phyloP scores from a whole-genome alignment of 92 coral and sea anemone genomes.

The Phymanthus crucifer region DNA sequence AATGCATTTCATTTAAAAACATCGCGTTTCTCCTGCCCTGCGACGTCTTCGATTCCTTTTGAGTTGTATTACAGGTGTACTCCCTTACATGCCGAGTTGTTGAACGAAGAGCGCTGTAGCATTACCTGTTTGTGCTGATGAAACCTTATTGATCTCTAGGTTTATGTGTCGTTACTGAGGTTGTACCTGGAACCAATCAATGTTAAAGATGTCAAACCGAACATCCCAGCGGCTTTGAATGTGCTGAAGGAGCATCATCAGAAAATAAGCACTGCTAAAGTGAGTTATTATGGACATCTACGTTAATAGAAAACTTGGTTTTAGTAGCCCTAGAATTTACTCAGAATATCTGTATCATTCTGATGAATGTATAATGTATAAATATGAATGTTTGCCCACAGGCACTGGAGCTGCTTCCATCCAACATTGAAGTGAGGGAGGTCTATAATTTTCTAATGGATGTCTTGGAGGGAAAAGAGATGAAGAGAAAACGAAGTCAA shows the following conservation, averaged over 20 bases:
- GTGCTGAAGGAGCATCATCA: conserved; percentile 87
- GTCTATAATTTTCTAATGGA: conserved; percentile 79
- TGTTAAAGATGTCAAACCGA: conserved; percentile 69
- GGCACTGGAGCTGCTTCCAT: conserved; percentile 94
- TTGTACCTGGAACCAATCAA: conserved; percentile 84
- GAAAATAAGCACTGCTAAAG: conserved; percentile 96
- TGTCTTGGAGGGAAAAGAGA: conserved; percentile 84
- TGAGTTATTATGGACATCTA: conserved; percentile 4
- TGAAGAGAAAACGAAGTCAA: conserved; percentile 78
- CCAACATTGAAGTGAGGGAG: conserved; percentile 80
- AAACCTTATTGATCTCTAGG: conserved; percentile 53
- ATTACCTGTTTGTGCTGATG: not conserved
- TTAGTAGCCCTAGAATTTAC: too few relatives aligned
- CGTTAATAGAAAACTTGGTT: too few relatives aligned
- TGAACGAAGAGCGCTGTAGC: too few relatives aligned
- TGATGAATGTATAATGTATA: not conserved
- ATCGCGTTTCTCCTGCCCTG: too few relatives aligned
- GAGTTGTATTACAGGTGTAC: too few relatives aligned
- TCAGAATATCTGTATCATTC: not conserved
- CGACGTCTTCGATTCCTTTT: too few relatives aligned
- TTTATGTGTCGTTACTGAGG: conserved; percentile 86
- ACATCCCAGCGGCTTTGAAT: conserved; percentile 77
- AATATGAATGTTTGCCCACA: conserved; percentile 16
- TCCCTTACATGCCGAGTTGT: too few relatives aligned
- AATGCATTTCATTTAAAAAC: not conserved